These are phyloP conservation scores for Choreutis nemorana DNA, from an alignment of 2,888 invertebrate genomes.

Conservation along the genomic window DNA sequence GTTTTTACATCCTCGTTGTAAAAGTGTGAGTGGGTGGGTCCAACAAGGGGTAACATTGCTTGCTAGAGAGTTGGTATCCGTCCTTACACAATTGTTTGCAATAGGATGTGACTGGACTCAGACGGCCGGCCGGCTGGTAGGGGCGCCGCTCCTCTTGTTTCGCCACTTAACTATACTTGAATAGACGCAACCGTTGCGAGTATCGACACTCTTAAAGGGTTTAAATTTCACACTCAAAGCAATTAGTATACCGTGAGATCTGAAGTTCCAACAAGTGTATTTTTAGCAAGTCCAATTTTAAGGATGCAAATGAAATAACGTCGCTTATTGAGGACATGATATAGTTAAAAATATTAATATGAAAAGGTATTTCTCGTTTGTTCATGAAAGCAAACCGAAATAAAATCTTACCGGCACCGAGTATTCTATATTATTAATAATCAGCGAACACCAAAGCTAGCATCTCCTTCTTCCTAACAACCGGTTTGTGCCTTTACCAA, in stretches of 20 bases:
- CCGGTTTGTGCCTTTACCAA: slow-evolving; percentile 47
- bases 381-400: slow-evolving; percentile 49
- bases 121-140: slow-evolving; percentile 15
- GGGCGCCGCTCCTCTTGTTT: slow-evolving; percentile 22
- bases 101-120: slow-evolving; percentile 23
- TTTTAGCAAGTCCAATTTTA: slow-evolving; percentile 33
- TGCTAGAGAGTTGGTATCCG: slow-evolving; percentile 45
- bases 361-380: slow-evolving; percentile 67
- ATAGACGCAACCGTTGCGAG: slow-evolving; percentile 16
- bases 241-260: slow-evolving; percentile 60
- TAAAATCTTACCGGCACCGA: slow-evolving; percentile 49
- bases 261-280: slow-evolving; percentile 53
- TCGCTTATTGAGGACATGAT: slow-evolving; percentile 61
- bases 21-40: slow-evolving; percentile 28
- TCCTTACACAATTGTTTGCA: slow-evolving; percentile 69
- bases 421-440: too few species aligned
- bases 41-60: slow-evolving; percentile 21
- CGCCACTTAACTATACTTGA: too few species aligned
- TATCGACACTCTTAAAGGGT: slow-evolving; percentile 18
- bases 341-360: slow-evolving; percentile 64
- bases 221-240: slow-evolving; percentile 48
- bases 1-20: slow-evolving; percentile 45
- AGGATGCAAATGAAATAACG: slow-evolving; percentile 58
- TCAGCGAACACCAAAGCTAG: slow-evolving; percentile 59
- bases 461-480: slow-evolving; percentile 48